Evolutionary conservation across 2,797 vertebrate genomes (phyloP).

Genomic region (Sebastiscus tertius): DNA sequence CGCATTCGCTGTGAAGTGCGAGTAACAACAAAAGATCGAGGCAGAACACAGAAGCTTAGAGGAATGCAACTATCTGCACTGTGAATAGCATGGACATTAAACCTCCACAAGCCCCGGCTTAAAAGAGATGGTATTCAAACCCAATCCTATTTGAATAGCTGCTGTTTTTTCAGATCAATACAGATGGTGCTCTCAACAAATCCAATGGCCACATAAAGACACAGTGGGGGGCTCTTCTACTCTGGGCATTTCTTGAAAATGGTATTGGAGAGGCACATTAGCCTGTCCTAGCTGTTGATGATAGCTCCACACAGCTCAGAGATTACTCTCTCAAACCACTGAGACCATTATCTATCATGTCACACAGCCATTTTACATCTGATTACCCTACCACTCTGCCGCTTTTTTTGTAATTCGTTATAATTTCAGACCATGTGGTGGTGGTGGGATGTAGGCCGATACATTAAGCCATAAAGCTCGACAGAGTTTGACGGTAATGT

Average conservation of each 20-base stretch:
- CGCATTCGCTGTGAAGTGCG: slow-evolving; percentile 14
- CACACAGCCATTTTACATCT: slow-evolving; percentile 20
- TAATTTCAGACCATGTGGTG: neutral
- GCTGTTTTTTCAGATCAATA: slow-evolving; percentile 66
- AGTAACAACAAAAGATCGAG: slow-evolving; percentile 40
- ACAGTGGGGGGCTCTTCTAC: slow-evolving; percentile 10
- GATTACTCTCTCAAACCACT: slow-evolving; percentile 4
- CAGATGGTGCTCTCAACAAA: slow-evolving; percentile 44
- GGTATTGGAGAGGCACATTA: neutral
- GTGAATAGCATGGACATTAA: slow-evolving; percentile 25
- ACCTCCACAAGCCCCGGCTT: slow-evolving; percentile 17
- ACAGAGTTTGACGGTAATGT: slow-evolving; percentile 15
- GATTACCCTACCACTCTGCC: slow-evolving; percentile 1
- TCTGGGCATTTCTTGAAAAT: slow-evolving; percentile 31
- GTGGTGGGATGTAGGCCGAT: slow-evolving; percentile 6
- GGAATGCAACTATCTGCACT: slow-evolving; percentile 36
- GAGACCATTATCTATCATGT: neutral
- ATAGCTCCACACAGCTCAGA: neutral
- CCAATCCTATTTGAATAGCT: slow-evolving; percentile 34
- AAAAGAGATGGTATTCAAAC: slow-evolving; percentile 30
- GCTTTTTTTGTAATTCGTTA: slow-evolving; percentile 12
- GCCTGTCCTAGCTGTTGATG: slow-evolving; percentile 5
- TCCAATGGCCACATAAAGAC: slow-evolving; percentile 37
- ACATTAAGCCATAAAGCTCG: slow-evolving; percentile 12
- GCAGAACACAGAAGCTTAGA: slow-evolving; percentile 13